Conservation (phyloP, 2,888 invertebrate species). For the Agrypnus murinus region DNA sequence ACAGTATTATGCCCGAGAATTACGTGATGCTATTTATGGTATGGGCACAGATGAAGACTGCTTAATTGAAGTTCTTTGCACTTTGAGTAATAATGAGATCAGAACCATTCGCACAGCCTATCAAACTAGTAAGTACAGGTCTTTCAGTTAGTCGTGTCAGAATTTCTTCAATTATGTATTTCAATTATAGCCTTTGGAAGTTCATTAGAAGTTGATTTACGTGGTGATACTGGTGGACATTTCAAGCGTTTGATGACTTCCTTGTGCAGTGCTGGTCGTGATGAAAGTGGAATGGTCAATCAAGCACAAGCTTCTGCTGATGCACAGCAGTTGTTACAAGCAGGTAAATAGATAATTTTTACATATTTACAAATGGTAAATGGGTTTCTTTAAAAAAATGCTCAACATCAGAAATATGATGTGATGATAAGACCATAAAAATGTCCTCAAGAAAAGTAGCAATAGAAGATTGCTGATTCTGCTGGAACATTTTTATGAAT, state of each 20-base stretch:
- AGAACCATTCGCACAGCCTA: constrained; percentile 86
- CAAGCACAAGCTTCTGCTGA: constrained; percentile 83
- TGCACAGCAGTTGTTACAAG: constrained; percentile 85
- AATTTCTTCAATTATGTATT: too few relatives aligned
- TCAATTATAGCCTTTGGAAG: constrained; percentile 86
- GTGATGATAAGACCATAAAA: too few relatives aligned
- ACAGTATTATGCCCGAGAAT: constrained; percentile 88
- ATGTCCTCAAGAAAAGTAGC: too few relatives aligned
- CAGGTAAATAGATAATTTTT: constrained; percentile 73
- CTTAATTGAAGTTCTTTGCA: constrained; percentile 91
- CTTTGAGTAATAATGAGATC: constrained; percentile 90
- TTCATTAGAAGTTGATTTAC: constrained; percentile 86
- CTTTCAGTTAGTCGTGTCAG: too few relatives aligned
- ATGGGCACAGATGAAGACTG: constrained; percentile 90
- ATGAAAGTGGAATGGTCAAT: constrained; percentile 86
- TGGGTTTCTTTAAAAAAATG: too few relatives aligned
- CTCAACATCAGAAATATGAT: too few relatives aligned
- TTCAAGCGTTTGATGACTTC: constrained; percentile 94
- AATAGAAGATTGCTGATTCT: too few relatives aligned
- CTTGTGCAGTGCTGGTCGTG: constrained; percentile 85
- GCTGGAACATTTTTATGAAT: too few relatives aligned
- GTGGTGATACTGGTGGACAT: constrained; percentile 92
- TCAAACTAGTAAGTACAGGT: constrained; percentile 80
- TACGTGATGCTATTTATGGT: constrained; percentile 89
- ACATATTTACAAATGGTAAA: too few relatives aligned